Evolutionary conservation across 2,113 vertebrate species (phyloP).

Genomic region (Hylia prasina): DNA sequence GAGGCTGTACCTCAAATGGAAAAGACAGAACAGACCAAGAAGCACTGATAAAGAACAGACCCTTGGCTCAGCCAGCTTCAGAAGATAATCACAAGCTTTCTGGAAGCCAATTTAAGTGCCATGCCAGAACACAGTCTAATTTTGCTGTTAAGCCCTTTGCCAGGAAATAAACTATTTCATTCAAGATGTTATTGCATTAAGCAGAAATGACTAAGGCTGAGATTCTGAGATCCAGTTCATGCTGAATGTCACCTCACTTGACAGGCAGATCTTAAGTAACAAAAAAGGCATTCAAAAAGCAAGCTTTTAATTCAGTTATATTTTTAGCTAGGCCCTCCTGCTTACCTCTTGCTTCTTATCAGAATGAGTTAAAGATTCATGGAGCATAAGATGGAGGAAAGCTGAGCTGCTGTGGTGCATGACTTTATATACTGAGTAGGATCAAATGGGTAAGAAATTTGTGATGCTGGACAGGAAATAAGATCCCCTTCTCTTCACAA

Average conservation of each 20-base stretch:
- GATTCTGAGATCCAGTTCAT: slow-evolving; percentile 10
- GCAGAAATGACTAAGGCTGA: slow-evolving; percentile 32
- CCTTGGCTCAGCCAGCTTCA: slow-evolving; percentile 17
- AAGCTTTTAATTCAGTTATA: neutral
- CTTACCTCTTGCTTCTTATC: slow-evolving; percentile 18
- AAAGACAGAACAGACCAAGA: slow-evolving; percentile 2
- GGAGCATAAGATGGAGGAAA: neutral
- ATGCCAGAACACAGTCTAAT: slow-evolving; percentile 45
- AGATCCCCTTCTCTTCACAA: neutral
- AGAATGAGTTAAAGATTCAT: neutral
- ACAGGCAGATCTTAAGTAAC: slow-evolving; percentile 18
- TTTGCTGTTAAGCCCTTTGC: slow-evolving; percentile 45
- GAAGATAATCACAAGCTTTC: slow-evolving; percentile 49
- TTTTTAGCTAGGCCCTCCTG: neutral
- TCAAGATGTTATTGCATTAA: slow-evolving; percentile 56
- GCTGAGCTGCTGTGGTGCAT: neutral
- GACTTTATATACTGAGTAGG: neutral
- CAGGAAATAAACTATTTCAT: slow-evolving; percentile 61
- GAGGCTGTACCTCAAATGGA: neutral
- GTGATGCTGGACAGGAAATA: neutral
- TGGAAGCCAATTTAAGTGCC: slow-evolving; percentile 51
- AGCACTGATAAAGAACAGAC: slow-evolving; percentile 47
- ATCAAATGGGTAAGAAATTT: neutral
- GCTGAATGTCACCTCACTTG: slow-evolving; percentile 32
- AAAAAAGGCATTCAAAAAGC: slow-evolving; percentile 2